Evolutionary conservation across 2,888 invertebrate species (phyloP).

Genomic region (Drosophila stalkeri): DNA sequence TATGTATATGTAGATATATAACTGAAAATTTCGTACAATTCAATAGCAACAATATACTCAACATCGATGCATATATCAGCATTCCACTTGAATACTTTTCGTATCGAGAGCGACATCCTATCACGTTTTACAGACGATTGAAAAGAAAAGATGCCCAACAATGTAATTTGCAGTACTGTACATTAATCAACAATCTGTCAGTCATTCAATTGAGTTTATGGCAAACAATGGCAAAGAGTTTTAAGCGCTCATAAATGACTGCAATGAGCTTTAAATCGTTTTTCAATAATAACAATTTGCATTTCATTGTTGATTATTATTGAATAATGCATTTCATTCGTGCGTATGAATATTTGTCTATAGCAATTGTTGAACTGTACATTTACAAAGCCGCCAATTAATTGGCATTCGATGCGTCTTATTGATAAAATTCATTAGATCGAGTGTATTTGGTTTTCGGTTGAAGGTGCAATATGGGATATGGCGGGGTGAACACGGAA

Average conservation of each 20-base stretch:
- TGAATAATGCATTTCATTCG: background rate
- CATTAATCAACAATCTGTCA: background rate
- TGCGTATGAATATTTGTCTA: background rate
- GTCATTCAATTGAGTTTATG: background rate
- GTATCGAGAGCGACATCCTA: background rate
- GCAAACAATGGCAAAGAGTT: background rate
- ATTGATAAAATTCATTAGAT: slow-evolving; percentile 58
- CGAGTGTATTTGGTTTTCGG: slow-evolving; percentile 55
- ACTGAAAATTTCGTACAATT: background rate
- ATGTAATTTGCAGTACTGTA: background rate
- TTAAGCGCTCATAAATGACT: background rate
- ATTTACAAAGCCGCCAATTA: background rate
- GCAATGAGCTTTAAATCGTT: background rate
- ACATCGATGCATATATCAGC: background rate
- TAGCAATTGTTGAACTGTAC: background rate
- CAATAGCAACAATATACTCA: background rate
- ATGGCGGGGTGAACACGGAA: slow-evolving; percentile 30
- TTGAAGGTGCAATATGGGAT: slow-evolving; percentile 16
- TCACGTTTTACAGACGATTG: background rate
- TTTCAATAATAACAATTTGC: background rate
- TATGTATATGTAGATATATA: no score
- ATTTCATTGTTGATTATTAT: background rate
- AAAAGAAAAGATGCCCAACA: background rate
- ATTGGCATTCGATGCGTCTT: slow-evolving; percentile 38
- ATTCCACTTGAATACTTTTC: background rate